Base-by-base conservation (phyloP, 2,888 invertebrate species). In the Micoletzkya japonica region DNA sequence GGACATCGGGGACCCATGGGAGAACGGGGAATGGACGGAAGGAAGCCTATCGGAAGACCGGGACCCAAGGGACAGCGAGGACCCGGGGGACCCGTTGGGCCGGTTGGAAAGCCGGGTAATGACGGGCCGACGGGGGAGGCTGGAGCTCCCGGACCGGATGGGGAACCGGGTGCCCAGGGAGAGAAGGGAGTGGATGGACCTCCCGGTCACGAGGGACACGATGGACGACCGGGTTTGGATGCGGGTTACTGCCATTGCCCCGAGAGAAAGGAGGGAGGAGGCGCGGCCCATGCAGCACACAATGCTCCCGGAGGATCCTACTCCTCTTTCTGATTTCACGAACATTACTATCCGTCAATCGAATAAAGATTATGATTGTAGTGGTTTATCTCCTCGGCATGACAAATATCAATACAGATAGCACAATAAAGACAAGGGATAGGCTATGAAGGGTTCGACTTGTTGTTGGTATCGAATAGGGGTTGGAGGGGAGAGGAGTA, bases 231-330 rank as follows among this genome's bases (percentile, higher is more conserved):
- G 24, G 67, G 67, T 32, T 30, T 77, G 63, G 84, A 84, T 71
- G 84, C 83, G 57, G 82, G 83, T 44, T 84, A 84, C 73, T 84
- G 83, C 57, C 73, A 74, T n/a, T 80, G 78, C 68, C 78, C 78
- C 14, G 66, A 52, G 49, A 72, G 73, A 28, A 39, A 14, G 30
- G 56, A 60, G 49, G 36, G n/a, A 4, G 59, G 14, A 2, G 58
- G 58, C 44, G 59, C 26, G 4, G 68, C n/a, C n/a, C n/a, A n/a
- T n/a, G n/a, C n/a, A n/a, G n/a, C n/a, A n/a, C n/a, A n/a, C n/a
- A n/a, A n/a, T n/a, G n/a, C n/a, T n/a, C n/a, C n/a, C n/a, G n/a
- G n/a, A n/a, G n/a, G n/a, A n/a, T n/a, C n/a, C n/a, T n/a, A n/a
- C n/a, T n/a, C n/a, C n/a, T n/a, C n/a, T n/a, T n/a, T n/a, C n/a